Evolutionary conservation across 1,140 invertebrate genomes (phyloP).

Genomic region (Lepidurus apus): DNA sequence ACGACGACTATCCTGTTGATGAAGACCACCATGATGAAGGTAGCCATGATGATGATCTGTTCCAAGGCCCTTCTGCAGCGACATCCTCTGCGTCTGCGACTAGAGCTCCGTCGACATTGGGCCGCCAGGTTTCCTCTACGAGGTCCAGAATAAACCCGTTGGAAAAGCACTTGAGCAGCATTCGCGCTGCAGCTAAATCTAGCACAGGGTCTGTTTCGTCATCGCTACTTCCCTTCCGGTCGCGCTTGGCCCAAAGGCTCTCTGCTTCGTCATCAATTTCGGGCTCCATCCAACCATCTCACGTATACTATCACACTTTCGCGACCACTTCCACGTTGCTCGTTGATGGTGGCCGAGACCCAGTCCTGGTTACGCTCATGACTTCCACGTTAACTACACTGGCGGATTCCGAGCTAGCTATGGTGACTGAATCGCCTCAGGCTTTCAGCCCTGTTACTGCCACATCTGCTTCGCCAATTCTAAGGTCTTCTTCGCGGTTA

Average conservation of each 20-base stretch:
- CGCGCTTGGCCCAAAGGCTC: constrained; percentile 13
- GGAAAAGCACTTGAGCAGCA: constrained; percentile 35
- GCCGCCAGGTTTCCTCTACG: not conserved
- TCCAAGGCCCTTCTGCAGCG: not conserved
- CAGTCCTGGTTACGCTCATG: constrained; percentile 39
- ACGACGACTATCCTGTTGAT: constrained; percentile 36
- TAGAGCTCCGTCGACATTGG: not conserved
- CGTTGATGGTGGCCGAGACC: constrained; percentile 40
- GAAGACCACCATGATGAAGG: constrained; percentile 34
- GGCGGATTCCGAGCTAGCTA: constrained; percentile 36
- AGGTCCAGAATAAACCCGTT: constrained; percentile 30
- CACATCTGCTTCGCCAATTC: constrained; percentile 32
- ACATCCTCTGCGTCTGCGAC: not conserved
- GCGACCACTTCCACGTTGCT: constrained; percentile 40
- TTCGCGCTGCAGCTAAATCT: constrained; percentile 30
- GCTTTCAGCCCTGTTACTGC: constrained; percentile 36
- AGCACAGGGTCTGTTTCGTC: constrained; percentile 16
- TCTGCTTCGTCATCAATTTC: constrained; percentile 10
- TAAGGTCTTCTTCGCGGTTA: constrained; percentile 29
- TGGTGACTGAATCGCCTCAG: constrained; percentile 39
- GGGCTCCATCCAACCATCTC: constrained; percentile 34
- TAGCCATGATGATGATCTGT: not conserved
- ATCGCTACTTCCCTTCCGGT: constrained; percentile 25
- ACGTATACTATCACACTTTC: constrained; percentile 40
- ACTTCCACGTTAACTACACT: constrained; percentile 41